A percentile compares a stretch with the other conserved stretches of the same genome.
These are phyloP conservation scores for Tupiocoris notatus DNA, from an alignment of 2,888 invertebrate species.

Conservation along the genomic window DNA sequence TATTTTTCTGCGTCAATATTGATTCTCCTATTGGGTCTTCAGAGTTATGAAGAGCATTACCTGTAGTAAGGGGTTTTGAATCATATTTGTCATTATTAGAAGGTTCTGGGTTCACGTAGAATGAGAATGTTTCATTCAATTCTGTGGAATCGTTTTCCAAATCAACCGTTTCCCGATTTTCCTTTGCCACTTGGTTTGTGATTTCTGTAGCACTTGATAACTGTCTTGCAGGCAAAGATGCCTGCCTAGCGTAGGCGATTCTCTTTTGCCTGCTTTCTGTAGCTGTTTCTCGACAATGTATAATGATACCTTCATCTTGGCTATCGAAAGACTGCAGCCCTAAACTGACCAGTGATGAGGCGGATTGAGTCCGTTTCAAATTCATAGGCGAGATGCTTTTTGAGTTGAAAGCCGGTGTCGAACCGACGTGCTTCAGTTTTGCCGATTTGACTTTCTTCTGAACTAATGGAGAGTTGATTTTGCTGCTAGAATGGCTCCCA, in stretches of 20 bases:
- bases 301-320: background rate
- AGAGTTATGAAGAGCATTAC: no score
- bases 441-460: background rate
- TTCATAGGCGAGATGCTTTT: background rate
- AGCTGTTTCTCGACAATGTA: background rate
- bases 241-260: background rate
- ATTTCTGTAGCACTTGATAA: background rate
- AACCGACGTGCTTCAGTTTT: background rate
- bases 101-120: no score
- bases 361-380: background rate
- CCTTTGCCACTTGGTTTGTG: background rate
- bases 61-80: no score
- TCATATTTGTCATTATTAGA: no score
- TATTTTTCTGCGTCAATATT: background rate
- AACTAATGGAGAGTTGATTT: background rate
- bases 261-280: slow-evolving; percentile 1
- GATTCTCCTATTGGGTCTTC: no score
- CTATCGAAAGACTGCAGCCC: background rate
- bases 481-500: background rate
- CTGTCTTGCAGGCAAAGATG: background rate
- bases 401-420: background rate
- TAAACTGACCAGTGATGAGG: background rate
- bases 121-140: no score
- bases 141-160: background rate
- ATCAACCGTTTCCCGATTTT: background rate